Evolutionary conservation across 2,113 vertebrate species (phyloP), one percentile per base, ranked within the genome.

Genomic region (Nannobrachium achirus): DNA sequence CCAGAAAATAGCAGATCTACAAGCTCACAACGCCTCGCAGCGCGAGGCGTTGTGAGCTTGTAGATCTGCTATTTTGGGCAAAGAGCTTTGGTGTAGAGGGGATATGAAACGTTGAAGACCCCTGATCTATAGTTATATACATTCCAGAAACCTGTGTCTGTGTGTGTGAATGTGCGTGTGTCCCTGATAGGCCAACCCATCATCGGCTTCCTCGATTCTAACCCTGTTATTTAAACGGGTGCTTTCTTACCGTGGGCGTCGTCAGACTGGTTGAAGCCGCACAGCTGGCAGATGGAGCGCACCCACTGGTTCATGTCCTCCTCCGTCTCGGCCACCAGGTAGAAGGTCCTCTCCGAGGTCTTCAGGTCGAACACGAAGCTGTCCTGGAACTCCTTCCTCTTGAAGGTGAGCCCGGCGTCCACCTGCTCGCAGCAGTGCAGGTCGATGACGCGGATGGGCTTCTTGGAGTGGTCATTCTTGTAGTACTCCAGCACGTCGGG

Each of bases 231-330:
- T 33, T 33, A 33, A 33, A 5, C 25, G 2, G 6, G 6, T 33
- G 1, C 0, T 8, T 33, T 14, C 80, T 33, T 95, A 99, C 97
- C 97, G 76, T 95, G 79, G 79, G 90, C 94, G 73, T 98, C 95
- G 45, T 98, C 97, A 0, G 97, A 96, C 83, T 99, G 98, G 89
- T 99, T 99, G 92, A 99, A 99, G 59, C 98, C 98, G 18, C 98
- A 99, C 71, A 99, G 96, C 87, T 98, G 97, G 82, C 98, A 99
- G 89, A 99, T 99, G 79, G 95, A 95, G 76, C 96, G 95, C 25
- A 99, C 98, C 98, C 98, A 99, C 79, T 97, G 98, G 86, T 97
- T 99, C 98, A 99, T 99, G 68, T 99, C 98, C 1, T 98, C 97
- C 78, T 99, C 96, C 0, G 96, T 98, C 86, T 99, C 98, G 0